Base-by-base conservation (phyloP, 2,797 vertebrate genomes). In the Anomalospiza imberbis region DNA sequence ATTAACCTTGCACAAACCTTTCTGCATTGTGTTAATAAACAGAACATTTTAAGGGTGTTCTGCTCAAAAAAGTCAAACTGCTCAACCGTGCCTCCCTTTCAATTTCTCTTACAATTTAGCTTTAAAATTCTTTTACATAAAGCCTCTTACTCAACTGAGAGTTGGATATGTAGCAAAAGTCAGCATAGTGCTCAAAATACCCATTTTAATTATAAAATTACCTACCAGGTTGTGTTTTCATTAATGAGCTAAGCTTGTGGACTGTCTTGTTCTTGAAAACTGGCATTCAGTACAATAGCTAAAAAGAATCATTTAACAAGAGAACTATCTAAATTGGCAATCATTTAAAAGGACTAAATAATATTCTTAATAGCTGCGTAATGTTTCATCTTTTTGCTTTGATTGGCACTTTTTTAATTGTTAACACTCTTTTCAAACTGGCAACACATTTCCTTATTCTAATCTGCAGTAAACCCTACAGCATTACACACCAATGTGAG, bases 1-100 rank as follows among this genome's bases (percentile, higher is more conserved):
- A 61, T 94, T 97, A 96, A 96, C 93, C 96, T 96, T 91, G 78
- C 79, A 93, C 91, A 96, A 95, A 95, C 80, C 75, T 54, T 82
- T 85, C 88, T 95, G 66, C 47, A 53, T 81, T 61, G 8, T 66
- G 78, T 96, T 93, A 94, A 96, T 95, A 97, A 97, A 96, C 86
- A 97, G 80, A 97, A 89, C 36, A 58, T 88, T 94, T 93, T 83
- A 89, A 85, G 91, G 34, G 75, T 89, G 71, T 63, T 95, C 94
- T 86, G 72, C 50, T 94, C 82, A 93, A 95, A 96, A 82, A 53
- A 55, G 57, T 40, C 72, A 74, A 97, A 97, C 95, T 76, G 50
- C 58, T 96, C 62, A 81, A 62, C 53, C 14, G 0, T 62, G 58
- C 42, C 67, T 96, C 24, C 29, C 26, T 91, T 89, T 93, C 88